Percentiles rank a stretch among this genome's conserved stretches.
Conservation (phyloP, 2,888 invertebrate genomes). For the Caenorhabditis afra region DNA sequence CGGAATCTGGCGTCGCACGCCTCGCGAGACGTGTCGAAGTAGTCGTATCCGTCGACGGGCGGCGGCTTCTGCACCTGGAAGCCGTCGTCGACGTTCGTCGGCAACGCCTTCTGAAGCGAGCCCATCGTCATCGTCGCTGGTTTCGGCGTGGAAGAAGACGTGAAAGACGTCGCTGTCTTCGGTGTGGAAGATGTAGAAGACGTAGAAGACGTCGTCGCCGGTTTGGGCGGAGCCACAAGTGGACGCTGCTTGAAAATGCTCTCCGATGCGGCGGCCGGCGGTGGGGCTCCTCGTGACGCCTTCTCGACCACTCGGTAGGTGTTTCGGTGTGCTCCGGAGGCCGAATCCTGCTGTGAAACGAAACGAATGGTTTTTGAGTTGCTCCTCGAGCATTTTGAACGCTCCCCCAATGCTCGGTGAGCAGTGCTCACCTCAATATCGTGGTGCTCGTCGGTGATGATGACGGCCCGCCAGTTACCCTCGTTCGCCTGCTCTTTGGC, state of each 20-base stretch:
- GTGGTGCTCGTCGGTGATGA: slow-evolving; percentile 59
- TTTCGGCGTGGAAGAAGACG: no score
- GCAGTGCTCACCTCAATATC: slow-evolving; percentile 49
- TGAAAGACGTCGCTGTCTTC: no score
- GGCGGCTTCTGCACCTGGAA: slow-evolving; percentile 26
- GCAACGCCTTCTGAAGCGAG: neutral
- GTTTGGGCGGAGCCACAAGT: no score
- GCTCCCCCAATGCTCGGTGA: no score
- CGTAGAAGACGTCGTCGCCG: no score
- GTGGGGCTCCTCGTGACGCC: neutral
- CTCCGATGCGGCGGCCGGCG: neutral
- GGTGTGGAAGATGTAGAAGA: no score
- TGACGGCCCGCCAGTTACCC: slow-evolving; percentile 53
- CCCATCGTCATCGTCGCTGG: no score
- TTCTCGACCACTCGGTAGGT: slow-evolving; percentile 23
- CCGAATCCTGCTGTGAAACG: no score
- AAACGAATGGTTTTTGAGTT: no score
- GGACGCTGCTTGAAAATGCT: no score
- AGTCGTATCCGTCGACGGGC: slow-evolving; percentile 31
- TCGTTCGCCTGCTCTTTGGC: slow-evolving; percentile 64
- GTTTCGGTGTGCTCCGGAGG: no score
- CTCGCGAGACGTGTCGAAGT: slow-evolving; percentile 25
- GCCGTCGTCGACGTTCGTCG: neutral
- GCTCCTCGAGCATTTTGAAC: no score
- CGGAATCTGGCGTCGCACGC: slow-evolving; percentile 37